These are phyloP conservation scores for Xenopus petersii DNA, from an alignment of 2,797 vertebrate species.

Conservation along the genomic window DNA sequence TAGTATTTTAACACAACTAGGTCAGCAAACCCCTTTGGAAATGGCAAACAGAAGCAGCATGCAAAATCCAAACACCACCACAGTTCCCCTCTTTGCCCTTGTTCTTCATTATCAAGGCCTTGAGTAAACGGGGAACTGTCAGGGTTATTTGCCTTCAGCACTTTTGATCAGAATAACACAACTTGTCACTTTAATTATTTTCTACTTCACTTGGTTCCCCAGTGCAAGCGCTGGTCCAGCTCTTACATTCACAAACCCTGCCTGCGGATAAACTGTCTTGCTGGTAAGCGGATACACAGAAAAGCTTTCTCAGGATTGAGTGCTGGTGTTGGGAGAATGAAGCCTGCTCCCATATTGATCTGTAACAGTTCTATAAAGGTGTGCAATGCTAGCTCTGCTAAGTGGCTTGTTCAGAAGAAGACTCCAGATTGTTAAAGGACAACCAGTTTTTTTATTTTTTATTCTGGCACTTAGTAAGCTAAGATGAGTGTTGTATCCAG, in stretches of 20 bases:
- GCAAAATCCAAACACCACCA: conserved; percentile 23
- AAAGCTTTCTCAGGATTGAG: conserved; percentile 37
- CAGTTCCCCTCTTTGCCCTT: conserved; percentile 35
- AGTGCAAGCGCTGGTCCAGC: conserved; percentile 37
- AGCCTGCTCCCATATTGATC: conserved; percentile 22
- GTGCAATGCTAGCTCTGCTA: conserved; percentile 29
- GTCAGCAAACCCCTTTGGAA: conserved; percentile 23
- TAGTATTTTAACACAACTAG: conserved; percentile 36
- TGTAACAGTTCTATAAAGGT: conserved; percentile 13
- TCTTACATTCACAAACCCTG: conserved; percentile 42
- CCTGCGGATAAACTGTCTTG: conserved; percentile 34
- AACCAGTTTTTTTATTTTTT: too few relatives aligned
- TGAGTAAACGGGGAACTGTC: conserved; percentile 47
- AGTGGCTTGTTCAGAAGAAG: conserved; percentile 1
- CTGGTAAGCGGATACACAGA: conserved; percentile 35
- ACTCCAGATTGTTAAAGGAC: neutral
- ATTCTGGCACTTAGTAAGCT: too few relatives aligned
- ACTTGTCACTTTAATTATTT: conserved; percentile 51
- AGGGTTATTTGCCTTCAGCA: conserved; percentile 50
- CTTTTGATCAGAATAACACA: conserved; percentile 49
- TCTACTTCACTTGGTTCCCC: conserved; percentile 45
- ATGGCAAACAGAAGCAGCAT: neutral
- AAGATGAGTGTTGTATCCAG: too few relatives aligned
- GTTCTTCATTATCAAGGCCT: conserved; percentile 46
- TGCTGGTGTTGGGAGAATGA: conserved; percentile 6